These are phyloP conservation scores for Semnornis frantzii DNA, from an alignment of 2,113 vertebrate species.

Conservation along the genomic window DNA sequence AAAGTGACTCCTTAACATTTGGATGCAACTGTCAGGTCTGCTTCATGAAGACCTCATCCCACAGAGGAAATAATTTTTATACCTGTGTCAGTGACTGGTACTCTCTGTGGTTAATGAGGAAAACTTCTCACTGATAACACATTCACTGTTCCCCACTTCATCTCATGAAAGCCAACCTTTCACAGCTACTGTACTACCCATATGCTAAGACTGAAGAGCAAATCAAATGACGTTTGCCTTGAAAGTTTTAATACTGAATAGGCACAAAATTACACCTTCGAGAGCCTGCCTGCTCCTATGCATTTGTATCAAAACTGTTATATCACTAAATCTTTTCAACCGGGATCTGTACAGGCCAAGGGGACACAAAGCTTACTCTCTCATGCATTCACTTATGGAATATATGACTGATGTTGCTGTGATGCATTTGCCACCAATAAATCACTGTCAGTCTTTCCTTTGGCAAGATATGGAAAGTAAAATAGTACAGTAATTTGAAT, in stretches of 20 bases:
- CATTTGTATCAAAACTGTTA: neutral
- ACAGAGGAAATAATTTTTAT: neutral
- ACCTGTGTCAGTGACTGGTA: neutral
- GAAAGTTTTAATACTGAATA: neutral
- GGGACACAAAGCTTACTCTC: conserved; percentile 40
- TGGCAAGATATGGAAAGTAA: conserved; percentile 68
- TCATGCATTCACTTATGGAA: conserved; percentile 63
- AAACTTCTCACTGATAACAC: neutral
- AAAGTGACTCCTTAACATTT: neutral
- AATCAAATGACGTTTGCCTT: neutral
- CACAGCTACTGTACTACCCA: neutral
- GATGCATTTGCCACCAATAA: conserved; percentile 60
- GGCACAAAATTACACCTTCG: neutral
- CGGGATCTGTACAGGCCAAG: neutral
- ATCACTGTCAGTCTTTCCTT: conserved; percentile 74
- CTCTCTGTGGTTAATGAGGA: conserved; percentile 7
- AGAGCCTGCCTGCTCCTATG: neutral
- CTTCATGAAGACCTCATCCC: neutral
- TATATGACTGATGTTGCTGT: conserved; percentile 62
- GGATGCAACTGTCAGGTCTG: neutral
- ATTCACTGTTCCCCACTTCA: neutral
- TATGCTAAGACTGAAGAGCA: neutral
- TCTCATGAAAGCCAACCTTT: neutral
- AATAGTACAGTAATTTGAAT: conserved; percentile 69
- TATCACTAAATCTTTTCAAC: neutral